A percentile compares a stretch with the other conserved stretches of the same genome.
Evolutionary conservation across 1,140 invertebrate genomes (phyloP).

Genomic region (Euborellia annulipes): DNA sequence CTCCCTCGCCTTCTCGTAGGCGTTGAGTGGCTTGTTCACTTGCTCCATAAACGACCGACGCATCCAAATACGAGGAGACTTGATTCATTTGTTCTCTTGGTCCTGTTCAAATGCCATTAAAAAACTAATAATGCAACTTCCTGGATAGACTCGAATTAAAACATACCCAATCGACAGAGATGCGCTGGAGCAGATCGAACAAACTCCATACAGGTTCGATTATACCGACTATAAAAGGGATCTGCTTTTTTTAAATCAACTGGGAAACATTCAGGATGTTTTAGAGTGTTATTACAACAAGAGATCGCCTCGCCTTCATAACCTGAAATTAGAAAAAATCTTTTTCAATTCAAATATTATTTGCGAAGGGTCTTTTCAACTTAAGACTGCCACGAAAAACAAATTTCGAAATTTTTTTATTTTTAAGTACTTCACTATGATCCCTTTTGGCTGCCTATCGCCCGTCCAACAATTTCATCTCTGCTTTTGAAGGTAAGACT

Average conservation of each 20-base stretch:
- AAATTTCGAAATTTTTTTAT: too few species aligned
- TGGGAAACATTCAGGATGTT: slow-evolving; percentile 69
- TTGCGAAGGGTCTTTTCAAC: too few species aligned
- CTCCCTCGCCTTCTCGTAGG: slow-evolving; percentile 38
- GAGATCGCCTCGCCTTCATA: slow-evolving; percentile 44
- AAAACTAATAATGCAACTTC: not conserved
- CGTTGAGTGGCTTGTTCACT: slow-evolving; percentile 31
- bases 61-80: slow-evolving; percentile 81
- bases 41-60: slow-evolving; percentile 68
- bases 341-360: too few species aligned
- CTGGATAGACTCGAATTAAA: not conserved
- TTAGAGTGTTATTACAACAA: slow-evolving; percentile 31
- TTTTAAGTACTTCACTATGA: too few species aligned
- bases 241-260: slow-evolving; percentile 49
- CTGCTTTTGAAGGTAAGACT: too few species aligned
- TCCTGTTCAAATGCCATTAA: slow-evolving; percentile 31
- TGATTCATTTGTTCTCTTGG: slow-evolving; percentile 80
- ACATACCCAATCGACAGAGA: slow-evolving; percentile 56
- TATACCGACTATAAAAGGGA: slow-evolving; percentile 45
- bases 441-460: too few species aligned
- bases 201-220: slow-evolving; percentile 65
- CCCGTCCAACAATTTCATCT: too few species aligned
- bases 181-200: slow-evolving; percentile 70
- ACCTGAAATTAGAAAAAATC: slow-evolving; percentile 29
- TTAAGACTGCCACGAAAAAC: too few species aligned